Conservation (phyloP, 92 coral and sea anemone species). For the Palythoa grandiflora region DNA sequence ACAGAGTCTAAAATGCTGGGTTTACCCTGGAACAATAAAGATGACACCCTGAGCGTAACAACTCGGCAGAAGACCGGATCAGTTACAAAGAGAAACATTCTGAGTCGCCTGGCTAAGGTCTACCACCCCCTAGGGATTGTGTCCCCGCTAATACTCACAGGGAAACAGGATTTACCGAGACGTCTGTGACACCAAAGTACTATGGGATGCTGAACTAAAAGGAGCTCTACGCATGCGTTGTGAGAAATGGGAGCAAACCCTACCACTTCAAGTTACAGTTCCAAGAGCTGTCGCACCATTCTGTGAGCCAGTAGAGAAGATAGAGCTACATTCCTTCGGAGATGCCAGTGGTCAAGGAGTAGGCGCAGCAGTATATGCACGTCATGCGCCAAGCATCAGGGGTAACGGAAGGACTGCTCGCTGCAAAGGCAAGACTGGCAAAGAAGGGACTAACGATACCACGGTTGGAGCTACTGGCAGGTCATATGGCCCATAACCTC, state of each 20-base stretch:
- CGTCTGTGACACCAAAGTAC: constrained; percentile 42
- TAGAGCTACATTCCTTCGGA: constrained; percentile 32
- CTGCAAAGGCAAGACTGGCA: constrained; percentile 38
- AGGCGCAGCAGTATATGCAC: not conserved
- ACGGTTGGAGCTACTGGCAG: not conserved
- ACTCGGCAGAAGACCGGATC: not conserved
- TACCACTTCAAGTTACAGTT: not conserved
- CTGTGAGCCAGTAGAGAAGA: not conserved
- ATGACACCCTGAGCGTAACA: not conserved
- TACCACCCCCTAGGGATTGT: not conserved
- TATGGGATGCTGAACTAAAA: constrained; percentile 53
- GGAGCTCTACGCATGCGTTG: not conserved
- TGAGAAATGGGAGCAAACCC: constrained; percentile 45
- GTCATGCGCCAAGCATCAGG: constrained; percentile 4
- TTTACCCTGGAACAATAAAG: constrained; percentile 39
- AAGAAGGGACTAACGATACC: not conserved
- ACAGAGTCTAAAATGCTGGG: constrained; percentile 49
- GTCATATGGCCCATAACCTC: not conserved
- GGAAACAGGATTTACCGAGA: constrained; percentile 55
- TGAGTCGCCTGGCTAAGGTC: constrained; percentile 37
- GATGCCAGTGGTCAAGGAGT: not conserved
- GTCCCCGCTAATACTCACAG: constrained; percentile 27
- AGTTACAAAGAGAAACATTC: constrained; percentile 22
- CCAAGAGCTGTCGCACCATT: constrained; percentile 19
- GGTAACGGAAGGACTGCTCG: constrained; percentile 16